Conservation (phyloP, 2,888 invertebrate genomes). For the Oasisia sp. region DNA sequence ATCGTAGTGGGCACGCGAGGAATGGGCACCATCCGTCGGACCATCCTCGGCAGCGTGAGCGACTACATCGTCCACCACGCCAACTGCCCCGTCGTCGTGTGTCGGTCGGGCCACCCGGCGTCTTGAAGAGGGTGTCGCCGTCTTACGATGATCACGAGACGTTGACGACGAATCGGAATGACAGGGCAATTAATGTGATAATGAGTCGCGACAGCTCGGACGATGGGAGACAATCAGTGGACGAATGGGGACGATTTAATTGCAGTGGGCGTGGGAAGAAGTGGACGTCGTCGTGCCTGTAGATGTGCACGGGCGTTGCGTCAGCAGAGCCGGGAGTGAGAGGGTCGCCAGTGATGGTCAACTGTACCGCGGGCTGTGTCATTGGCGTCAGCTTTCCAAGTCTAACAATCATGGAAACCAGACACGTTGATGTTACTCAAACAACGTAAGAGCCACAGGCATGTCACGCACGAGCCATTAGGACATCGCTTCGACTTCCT, state of each 20-base stretch:
- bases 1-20: conserved; percentile 25
- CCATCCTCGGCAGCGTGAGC: conserved; percentile 21
- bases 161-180: not conserved
- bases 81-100: conserved; percentile 20
- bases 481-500: conserved; percentile 1
- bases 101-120: not conserved
- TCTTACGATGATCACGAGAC: not conserved
- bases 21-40: conserved; percentile 23
- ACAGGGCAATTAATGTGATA: conserved; percentile 13
- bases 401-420: not conserved
- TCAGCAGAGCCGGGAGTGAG: not conserved
- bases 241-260: not conserved
- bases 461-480: not conserved
- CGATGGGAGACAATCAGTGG: not conserved
- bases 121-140: not conserved
- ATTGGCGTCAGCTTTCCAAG: not conserved
- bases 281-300: not conserved
- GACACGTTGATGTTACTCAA: not conserved
- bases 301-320: not conserved
- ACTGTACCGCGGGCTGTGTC: not conserved
- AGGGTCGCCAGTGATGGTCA: not conserved
- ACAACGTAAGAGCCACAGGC: not conserved
- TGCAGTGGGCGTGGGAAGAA: not conserved
- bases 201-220: not conserved
- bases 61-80: conserved; percentile 22